Evolutionary conservation across 2,888 invertebrate species (phyloP), one percentile per base, ranked within the genome.

Genomic region (Brachypalpus laphriformis): DNA sequence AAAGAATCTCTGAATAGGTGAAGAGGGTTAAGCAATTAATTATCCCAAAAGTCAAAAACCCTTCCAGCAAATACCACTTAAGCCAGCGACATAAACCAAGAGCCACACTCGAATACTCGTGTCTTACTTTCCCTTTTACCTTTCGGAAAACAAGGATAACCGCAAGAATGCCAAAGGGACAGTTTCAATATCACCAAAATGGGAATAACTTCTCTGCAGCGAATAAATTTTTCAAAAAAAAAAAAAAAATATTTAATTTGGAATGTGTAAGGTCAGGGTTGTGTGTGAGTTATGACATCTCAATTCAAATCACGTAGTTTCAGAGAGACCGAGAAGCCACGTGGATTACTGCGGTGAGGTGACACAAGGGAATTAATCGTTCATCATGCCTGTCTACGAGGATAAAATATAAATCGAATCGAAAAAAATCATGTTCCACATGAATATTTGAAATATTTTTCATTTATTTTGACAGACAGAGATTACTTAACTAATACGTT

Each of bases 241-340:
- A 28, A 37, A 37, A 59, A 61, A 37, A n/a, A 49, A 40, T 70
- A 61, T 71, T 71, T 59, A 71, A 71, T 59, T 71, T 59, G 59
- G 42, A 61, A 42, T 59, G 25, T 25, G 25, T 20, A 42, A 68
- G 68, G 54, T 68, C 68, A 68, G 68, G 54, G 31, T n/a, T n/a
- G n/a, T 63, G 16, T 45, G 3, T 28, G 63, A 40, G 59, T 59
- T 25, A 45, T 28, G 31, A 70, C 31, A 57, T 70, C 54, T 45
- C 20, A 70, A 70, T 70, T 70, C 70, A 56, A 70, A 57, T 70
- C 70, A 70, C 70, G 70, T 70, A 70, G 20, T 57, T 56, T 47
- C 54, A 25, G 5, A 25, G 5, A n/a, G n/a, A n/a, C n/a, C n/a
- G 22, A 25, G 42, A 59, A 59, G 42, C 49, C 71, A 71, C 49